phyloP scores from a whole-genome alignment of 2,888 invertebrate genomes.

The Chironomus tentans region DNA sequence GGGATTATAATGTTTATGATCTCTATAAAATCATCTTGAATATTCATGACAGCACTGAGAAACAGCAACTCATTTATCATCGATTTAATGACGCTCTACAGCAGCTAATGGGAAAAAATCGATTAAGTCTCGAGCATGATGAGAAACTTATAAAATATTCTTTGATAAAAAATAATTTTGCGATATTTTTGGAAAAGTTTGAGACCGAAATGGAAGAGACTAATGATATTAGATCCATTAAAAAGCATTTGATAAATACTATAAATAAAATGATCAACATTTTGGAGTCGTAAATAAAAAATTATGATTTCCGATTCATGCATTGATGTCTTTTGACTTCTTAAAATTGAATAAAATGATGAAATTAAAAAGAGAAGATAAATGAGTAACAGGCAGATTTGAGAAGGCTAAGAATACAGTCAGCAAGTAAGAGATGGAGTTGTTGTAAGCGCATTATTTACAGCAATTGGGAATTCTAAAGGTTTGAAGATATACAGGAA shows the following conservation, averaged over 20 bases:
- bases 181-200: not conserved
- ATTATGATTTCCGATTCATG: not conserved
- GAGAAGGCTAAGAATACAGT: not conserved
- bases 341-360: not conserved
- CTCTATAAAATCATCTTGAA: not conserved
- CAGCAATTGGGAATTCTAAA: too few species aligned
- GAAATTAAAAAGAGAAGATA: not conserved
- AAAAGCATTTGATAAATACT: not conserved
- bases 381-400: not conserved
- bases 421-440: not conserved
- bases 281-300: constrained; percentile 1
- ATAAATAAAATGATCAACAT: constrained; percentile 7
- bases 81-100: not conserved
- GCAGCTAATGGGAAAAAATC: not conserved
- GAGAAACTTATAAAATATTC: not conserved
- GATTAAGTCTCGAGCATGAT: not conserved
- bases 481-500: too few species aligned
- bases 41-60: not conserved
- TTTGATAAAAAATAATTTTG: not conserved
- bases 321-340: constrained; percentile 7
- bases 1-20: not conserved
- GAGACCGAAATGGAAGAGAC: not conserved
- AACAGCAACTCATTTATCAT: not conserved
- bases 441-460: not conserved
- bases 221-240: not conserved